Percentiles rank a stretch among this genome's conserved stretches.
phyloP scores from a whole-genome alignment of 2,113 vertebrate genomes.

The Phocoena phocoena region DNA sequence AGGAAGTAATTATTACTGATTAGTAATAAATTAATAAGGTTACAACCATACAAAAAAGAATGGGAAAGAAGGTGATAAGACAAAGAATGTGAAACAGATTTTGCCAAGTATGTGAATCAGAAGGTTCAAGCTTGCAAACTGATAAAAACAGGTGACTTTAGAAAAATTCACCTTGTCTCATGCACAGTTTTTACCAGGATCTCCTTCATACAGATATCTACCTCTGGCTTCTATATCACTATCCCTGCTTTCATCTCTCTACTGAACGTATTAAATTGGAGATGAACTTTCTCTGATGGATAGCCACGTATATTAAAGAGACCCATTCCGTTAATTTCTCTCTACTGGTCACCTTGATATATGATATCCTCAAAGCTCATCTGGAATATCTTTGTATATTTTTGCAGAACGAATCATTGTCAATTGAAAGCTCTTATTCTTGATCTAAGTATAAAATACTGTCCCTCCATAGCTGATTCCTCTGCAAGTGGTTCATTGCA shows the following conservation, averaged over 20 bases:
- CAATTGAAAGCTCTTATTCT: background rate
- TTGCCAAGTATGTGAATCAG: background rate
- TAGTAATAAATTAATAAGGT: constrained; percentile 46
- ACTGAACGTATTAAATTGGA: background rate
- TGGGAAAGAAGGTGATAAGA: background rate
- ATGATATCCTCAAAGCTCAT: background rate
- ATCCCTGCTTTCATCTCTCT: background rate
- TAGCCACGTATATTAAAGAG: background rate
- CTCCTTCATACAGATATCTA: background rate
- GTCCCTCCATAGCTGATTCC: background rate
- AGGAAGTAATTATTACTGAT: constrained; percentile 39
- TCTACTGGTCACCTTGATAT: background rate
- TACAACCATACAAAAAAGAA: background rate
- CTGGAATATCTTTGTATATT: background rate
- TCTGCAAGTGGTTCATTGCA: background rate
- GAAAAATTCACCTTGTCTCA: background rate
- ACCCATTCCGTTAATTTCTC: background rate
- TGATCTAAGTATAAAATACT: background rate
- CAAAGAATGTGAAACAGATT: background rate
- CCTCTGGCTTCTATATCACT: background rate
- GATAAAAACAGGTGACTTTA: background rate
- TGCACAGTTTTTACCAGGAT: background rate
- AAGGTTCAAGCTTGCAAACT: background rate
- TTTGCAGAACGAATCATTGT: background rate
- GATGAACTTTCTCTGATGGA: background rate